Percentiles rank a stretch among this genome's conserved stretches.
phyloP scores from a whole-genome alignment of 2,888 invertebrate genomes.

The Lucinisca nassula region DNA sequence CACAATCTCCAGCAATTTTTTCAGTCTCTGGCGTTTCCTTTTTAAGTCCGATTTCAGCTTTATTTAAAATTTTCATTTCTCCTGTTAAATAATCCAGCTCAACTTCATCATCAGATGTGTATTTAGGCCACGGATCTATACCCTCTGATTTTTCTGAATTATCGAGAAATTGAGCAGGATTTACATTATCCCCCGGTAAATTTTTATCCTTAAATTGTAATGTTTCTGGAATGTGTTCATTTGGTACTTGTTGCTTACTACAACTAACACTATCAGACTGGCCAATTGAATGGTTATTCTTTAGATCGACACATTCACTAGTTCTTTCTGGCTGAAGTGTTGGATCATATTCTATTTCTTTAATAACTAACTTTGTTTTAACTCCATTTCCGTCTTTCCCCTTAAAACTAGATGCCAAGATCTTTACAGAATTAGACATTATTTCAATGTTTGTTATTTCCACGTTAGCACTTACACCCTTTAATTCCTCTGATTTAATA shows the following conservation, averaged over 20 bases:
- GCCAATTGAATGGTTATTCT: too few relatives aligned
- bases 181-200: background rate
- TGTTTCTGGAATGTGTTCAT: constrained; percentile 22
- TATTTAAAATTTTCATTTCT: constrained; percentile 52
- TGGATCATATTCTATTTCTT: constrained; percentile 13
- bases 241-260: too few relatives aligned
- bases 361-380: background rate
- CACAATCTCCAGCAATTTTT: background rate
- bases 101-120: constrained; percentile 56
- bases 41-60: too few relatives aligned
- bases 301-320: background rate
- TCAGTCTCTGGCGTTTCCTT: too few relatives aligned
- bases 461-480: background rate
- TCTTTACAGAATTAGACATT: background rate
- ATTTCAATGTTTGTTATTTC: constrained; percentile 10
- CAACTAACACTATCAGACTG: too few relatives aligned
- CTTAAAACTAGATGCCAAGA: background rate
- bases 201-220: constrained; percentile 32
- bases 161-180: background rate
- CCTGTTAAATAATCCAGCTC: constrained; percentile 62
- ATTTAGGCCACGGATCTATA: constrained; percentile 51
- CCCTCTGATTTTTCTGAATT: background rate
- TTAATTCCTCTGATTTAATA: background rate
- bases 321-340: background rate
- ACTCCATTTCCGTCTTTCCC: background rate